phyloP scores from a whole-genome alignment of 2,888 invertebrate species.

The Athalia cordata region DNA sequence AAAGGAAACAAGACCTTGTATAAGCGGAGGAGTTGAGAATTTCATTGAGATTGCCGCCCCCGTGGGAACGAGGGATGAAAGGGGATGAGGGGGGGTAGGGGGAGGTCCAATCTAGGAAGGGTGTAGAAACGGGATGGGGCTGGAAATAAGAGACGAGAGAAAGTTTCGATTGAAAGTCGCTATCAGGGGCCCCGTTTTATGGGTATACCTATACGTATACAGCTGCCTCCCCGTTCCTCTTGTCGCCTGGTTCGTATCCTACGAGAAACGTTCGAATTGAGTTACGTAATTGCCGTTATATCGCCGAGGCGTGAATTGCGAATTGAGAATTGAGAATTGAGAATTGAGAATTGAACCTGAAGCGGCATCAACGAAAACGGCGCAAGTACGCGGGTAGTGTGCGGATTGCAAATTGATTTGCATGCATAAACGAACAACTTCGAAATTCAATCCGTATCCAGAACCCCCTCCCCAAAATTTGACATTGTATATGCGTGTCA shows the following conservation, averaged over 20 bases:
- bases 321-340: neutral
- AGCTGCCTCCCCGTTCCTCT: neutral
- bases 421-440: neutral
- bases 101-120: conserved; percentile 44
- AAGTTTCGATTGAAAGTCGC: conserved; percentile 44
- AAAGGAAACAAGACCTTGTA: no score
- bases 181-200: neutral
- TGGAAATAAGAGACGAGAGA: conserved; percentile 49
- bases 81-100: conserved; percentile 44
- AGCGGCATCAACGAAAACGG: no score
- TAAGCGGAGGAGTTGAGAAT: neutral
- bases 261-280: neutral
- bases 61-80: conserved; percentile 22
- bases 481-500: neutral
- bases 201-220: no score
- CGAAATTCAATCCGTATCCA: no score
- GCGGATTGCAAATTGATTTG: neutral
- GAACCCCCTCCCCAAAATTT: neutral
- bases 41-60: neutral
- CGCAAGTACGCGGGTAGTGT: no score
- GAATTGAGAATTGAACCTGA: no score
- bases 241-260: neutral
- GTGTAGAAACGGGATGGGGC: conserved; percentile 33
- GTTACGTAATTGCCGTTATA: conserved; percentile 6
- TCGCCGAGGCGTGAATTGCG: neutral